Evolutionary conservation across 2,113 vertebrate species (phyloP), one percentile per base, ranked within the genome.

Genomic region (Dendropsophus ebraccatus): DNA sequence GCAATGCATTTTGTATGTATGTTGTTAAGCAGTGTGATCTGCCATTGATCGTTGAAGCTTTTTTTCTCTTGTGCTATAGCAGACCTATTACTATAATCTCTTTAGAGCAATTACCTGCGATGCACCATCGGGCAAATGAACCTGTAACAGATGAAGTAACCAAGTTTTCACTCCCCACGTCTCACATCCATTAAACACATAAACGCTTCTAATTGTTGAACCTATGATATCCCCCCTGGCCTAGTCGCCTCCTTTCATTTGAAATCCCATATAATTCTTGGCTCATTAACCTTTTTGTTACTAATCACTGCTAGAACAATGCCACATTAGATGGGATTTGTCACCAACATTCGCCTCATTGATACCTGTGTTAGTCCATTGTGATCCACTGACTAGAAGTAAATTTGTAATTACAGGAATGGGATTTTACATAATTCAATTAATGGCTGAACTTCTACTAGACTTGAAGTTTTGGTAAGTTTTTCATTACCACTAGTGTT

Each of bases 21-120:
- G 32, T n/a, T 41, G 4, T 41, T 41, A 41, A 16, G 5, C 50
- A 13, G 47, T 16, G n/a, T 13, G 30, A 8, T 17, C 21, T 13
- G 16, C 10, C 47, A 73, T 73, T 45, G 65, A 41, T 16, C 16
- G 62, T 13, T 25, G 23, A 62, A 25, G 19, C 54, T 37, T 17
- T 62, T 13, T 25, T 17, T 62, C 23, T 25, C 21, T 60, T 37
- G 76, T 32, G 47, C 28, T 81, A 25, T 65, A 11, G 13, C 56
- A 65, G 78, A 62, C n/a, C 56, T 45, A 65, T 65, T 81, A 62
- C 78, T 11, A 35, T 81, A 81, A 62, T 81, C 56, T 81, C 23
- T 77, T 77, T 60, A 62, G 35, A 17, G 77, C 35, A 80, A 81
- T 81, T 65, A 81, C 45, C 56, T 47, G 58, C 45, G 37, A 81